A percentile compares a stretch with the other conserved stretches of the same genome.
Evolutionary conservation across 2,888 invertebrate genomes (phyloP).

Genomic region (Andrena hattorfiana): DNA sequence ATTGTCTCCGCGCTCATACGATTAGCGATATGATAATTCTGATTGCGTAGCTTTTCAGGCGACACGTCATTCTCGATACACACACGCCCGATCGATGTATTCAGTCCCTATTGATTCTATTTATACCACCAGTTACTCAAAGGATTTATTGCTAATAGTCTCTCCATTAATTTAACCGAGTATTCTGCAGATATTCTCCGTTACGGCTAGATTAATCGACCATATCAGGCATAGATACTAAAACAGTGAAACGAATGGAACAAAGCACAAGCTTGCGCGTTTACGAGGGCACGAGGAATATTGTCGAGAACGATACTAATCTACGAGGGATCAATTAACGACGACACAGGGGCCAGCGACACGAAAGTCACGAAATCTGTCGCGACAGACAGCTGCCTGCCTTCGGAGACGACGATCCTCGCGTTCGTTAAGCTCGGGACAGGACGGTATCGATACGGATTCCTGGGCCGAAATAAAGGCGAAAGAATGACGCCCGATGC

Average conservation of each 20-base stretch:
- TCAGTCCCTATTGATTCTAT: neutral
- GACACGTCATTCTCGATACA: conserved; percentile 7
- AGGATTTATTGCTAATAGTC: too few relatives aligned
- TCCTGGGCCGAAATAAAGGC: conserved; percentile 72
- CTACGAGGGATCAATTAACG: neutral
- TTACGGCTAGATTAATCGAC: too few relatives aligned
- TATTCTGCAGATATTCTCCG: too few relatives aligned
- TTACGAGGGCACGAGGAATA: too few relatives aligned
- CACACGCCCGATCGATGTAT: neutral
- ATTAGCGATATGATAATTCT: conserved; percentile 17
- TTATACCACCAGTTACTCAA: neutral
- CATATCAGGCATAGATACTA: too few relatives aligned
- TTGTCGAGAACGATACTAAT: too few relatives aligned
- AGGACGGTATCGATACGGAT: conserved; percentile 58
- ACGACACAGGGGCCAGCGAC: too few relatives aligned
- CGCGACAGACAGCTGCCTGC: too few relatives aligned
- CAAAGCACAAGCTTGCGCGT: too few relatives aligned
- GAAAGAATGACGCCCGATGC: conserved; percentile 57
- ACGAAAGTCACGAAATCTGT: neutral
- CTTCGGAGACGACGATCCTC: conserved; percentile 15
- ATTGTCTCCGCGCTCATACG: conserved; percentile 6
- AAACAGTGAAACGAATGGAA: too few relatives aligned
- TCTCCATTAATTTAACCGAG: too few relatives aligned
- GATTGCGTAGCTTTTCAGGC: neutral
- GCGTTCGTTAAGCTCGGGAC: conserved; percentile 43